Evolutionary conservation across 1,140 invertebrate species (phyloP).

Genomic region (Argopecten irradians): DNA sequence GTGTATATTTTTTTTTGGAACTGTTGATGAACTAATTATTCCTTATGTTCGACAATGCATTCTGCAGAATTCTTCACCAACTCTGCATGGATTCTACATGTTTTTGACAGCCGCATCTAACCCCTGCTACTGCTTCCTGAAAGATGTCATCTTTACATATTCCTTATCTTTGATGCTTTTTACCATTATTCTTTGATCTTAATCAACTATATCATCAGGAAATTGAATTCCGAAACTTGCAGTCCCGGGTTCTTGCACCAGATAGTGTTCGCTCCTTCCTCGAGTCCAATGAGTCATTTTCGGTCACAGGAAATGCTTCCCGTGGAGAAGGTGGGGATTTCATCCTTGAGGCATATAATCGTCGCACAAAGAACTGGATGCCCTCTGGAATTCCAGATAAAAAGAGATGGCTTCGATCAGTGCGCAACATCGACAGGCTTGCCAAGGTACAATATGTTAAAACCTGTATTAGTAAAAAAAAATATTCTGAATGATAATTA

Average conservation of each 20-base stretch:
- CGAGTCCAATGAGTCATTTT: constrained; percentile 11
- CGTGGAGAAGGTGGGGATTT: constrained; percentile 43
- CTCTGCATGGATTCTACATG: neutral
- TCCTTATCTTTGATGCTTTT: neutral
- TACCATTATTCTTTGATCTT: constrained; percentile 15
- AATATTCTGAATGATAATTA: no score
- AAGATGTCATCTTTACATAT: constrained; percentile 26
- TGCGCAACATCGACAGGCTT: constrained; percentile 25
- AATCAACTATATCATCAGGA: constrained; percentile 31
- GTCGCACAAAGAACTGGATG: constrained; percentile 29
- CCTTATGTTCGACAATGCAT: neutral
- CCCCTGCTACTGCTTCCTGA: neutral
- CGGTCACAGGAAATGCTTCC: constrained; percentile 1
- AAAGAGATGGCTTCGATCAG: neutral
- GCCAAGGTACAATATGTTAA: neutral
- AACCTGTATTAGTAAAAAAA: no score
- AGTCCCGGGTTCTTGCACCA: neutral
- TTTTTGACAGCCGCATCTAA: neutral
- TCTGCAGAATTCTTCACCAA: neutral
- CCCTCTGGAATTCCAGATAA: constrained; percentile 29
- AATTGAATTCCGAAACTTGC: constrained; percentile 6
- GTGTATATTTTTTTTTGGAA: constrained; percentile 20
- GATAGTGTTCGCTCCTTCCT: neutral
- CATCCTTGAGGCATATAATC: constrained; percentile 25
- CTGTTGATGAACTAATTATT: neutral